phyloP scores from a whole-genome alignment of 1,140 invertebrate genomes.

The Papilio dardanus region DNA sequence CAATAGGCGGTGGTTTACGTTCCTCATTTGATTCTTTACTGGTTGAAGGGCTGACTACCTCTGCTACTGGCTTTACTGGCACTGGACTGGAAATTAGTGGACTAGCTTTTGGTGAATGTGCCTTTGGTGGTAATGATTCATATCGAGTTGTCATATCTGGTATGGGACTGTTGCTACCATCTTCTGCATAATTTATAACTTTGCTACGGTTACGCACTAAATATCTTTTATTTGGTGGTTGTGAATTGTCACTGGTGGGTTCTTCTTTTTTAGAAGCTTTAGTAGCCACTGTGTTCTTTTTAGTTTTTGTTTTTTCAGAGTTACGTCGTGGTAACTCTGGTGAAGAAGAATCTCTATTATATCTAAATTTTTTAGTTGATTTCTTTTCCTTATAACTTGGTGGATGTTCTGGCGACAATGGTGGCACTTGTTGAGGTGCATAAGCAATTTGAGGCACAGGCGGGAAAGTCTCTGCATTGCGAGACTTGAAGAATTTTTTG shows the following conservation, averaged over 20 bases:
- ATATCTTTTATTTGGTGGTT: constrained; percentile 79
- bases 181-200: constrained; percentile 81
- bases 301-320: constrained; percentile 75
- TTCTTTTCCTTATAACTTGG: constrained; percentile 81
- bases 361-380: constrained; percentile 65
- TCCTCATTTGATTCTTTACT: constrained; percentile 76
- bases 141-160: constrained; percentile 70
- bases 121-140: constrained; percentile 63
- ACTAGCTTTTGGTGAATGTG: constrained; percentile 73
- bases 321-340: constrained; percentile 73
- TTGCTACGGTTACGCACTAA: constrained; percentile 78
- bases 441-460: constrained; percentile 82
- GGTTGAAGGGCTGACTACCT: constrained; percentile 75
- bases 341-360: constrained; percentile 76
- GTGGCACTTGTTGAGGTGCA: constrained; percentile 80
- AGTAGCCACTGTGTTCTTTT: constrained; percentile 73
- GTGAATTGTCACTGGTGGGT: constrained; percentile 61
- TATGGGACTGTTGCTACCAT: constrained; percentile 80
- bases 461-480: constrained; percentile 86
- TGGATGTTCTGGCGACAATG: constrained; percentile 84
- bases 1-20: constrained; percentile 83
- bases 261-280: constrained; percentile 79
- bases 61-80: constrained; percentile 63
- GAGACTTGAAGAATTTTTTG: constrained; percentile 95
- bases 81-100: constrained; percentile 76